Percentiles rank a stretch among this genome's conserved stretches.
Conservation (phyloP, 2,113 vertebrate species). For the Scytalopus superciliaris region DNA sequence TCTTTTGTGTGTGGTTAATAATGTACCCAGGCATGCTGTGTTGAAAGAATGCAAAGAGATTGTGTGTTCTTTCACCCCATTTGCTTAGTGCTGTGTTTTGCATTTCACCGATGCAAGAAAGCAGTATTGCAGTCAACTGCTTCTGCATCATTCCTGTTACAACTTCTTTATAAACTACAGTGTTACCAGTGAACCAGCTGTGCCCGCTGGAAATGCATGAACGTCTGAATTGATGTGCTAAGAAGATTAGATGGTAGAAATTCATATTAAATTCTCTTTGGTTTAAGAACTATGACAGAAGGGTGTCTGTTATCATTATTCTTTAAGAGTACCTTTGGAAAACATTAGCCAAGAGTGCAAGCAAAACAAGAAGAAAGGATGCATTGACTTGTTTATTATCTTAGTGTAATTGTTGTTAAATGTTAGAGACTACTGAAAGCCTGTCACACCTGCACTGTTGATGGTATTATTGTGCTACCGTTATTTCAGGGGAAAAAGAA, state of each 20-base stretch:
- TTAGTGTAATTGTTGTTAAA: not conserved
- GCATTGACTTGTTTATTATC: not conserved
- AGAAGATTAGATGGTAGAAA: not conserved
- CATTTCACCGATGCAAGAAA: not conserved
- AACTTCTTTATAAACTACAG: not conserved
- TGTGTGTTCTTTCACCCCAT: not conserved
- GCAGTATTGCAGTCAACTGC: not conserved
- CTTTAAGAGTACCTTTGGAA: not conserved
- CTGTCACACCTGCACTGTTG: not conserved
- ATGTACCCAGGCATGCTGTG: not conserved
- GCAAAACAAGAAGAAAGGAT: not conserved
- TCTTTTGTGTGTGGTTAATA: not conserved
- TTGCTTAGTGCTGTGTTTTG: constrained; percentile 33
- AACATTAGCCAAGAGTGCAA: not conserved
- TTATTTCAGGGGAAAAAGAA: not conserved
- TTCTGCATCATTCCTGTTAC: not conserved
- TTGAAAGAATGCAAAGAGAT: constrained; percentile 20
- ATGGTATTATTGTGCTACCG: not conserved
- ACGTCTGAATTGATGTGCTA: not conserved
- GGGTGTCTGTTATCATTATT: not conserved
- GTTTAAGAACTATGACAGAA: not conserved
- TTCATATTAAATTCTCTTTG: not conserved
- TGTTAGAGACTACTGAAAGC: not conserved
- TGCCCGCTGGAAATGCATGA: not conserved
- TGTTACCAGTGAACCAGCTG: not conserved